Conservation (phyloP, 2,888 invertebrate genomes). For the Apeira syringaria region DNA sequence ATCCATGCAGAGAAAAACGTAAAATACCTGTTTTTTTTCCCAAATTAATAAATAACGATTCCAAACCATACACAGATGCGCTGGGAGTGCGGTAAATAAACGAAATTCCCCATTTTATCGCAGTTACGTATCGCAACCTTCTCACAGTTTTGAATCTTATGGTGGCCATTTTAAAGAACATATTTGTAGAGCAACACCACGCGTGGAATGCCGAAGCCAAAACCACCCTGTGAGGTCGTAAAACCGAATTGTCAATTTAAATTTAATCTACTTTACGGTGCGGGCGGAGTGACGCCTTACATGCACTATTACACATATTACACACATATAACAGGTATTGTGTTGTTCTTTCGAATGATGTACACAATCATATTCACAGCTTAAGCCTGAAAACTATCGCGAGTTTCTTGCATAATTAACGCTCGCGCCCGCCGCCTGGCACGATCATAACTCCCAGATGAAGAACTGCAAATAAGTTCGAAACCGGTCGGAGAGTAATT, state of each 20-base stretch:
- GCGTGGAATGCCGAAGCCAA: slow-evolving; percentile 36
- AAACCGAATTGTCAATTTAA: slow-evolving; percentile 77
- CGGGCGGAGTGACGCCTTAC: slow-evolving; percentile 50
- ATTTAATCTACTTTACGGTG: slow-evolving; percentile 76
- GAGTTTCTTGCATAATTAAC: too few relatives aligned
- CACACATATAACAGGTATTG: too few relatives aligned
- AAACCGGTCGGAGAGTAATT: too few relatives aligned
- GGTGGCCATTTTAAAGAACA: slow-evolving; percentile 3
- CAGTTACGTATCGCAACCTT: slow-evolving; percentile 14
- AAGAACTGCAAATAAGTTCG: too few relatives aligned
- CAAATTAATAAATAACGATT: too few relatives aligned
- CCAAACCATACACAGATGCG: slow-evolving; percentile 31
- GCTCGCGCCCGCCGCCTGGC: too few relatives aligned
- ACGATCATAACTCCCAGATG: too few relatives aligned
- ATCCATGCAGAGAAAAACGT: too few relatives aligned
- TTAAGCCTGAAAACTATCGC: too few relatives aligned
- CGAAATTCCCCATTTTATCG: slow-evolving; percentile 40
- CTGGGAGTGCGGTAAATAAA: slow-evolving; percentile 38
- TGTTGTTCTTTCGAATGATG: too few relatives aligned
- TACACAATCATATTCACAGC: too few relatives aligned
- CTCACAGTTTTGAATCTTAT: slow-evolving; percentile 18
- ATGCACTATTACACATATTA: slow-evolving; percentile 59
- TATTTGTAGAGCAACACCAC: slow-evolving; percentile 6
- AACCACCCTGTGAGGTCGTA: slow-evolving; percentile 54
- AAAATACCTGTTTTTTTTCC: too few relatives aligned